A percentile compares a stretch with the other conserved stretches of the same genome.
phyloP scores from a whole-genome alignment of 2,797 vertebrate genomes.

The Tamandua tetradactyla region DNA sequence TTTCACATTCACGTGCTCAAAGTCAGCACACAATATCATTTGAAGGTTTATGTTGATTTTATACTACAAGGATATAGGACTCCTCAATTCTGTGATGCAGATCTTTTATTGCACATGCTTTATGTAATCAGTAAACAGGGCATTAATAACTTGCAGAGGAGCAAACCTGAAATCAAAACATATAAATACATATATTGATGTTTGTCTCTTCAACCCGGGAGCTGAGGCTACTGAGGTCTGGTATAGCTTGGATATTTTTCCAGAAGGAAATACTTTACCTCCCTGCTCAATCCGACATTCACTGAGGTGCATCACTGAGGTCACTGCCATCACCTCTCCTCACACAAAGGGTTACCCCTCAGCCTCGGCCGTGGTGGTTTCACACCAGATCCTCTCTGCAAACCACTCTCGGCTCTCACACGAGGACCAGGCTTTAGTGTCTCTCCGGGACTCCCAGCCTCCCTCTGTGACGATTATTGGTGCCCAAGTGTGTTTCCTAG shows the following conservation, averaged over 20 bases:
- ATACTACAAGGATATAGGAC: background rate
- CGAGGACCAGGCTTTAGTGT: background rate
- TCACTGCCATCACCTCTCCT: background rate
- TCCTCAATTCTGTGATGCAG: background rate
- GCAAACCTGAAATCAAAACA: conserved; percentile 36
- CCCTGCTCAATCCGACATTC: background rate
- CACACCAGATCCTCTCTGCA: background rate
- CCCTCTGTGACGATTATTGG: background rate
- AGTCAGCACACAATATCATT: background rate
- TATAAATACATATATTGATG: background rate
- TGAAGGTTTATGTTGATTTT: background rate
- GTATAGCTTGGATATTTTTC: background rate
- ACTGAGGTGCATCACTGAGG: background rate
- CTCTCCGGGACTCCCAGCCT: background rate
- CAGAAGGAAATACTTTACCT: background rate
- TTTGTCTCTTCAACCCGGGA: background rate
- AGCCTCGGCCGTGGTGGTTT: background rate
- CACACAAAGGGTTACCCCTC: background rate
- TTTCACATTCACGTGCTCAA: background rate
- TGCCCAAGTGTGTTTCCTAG: background rate
- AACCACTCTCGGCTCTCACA: background rate
- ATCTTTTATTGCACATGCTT: conserved; percentile 2
- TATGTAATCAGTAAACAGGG: background rate
- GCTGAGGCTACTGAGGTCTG: background rate
- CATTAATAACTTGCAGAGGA: background rate